Evolutionary conservation across 2,888 invertebrate genomes (phyloP), one percentile per base, ranked within the genome.

Genomic region (Xestia c-nigrum): DNA sequence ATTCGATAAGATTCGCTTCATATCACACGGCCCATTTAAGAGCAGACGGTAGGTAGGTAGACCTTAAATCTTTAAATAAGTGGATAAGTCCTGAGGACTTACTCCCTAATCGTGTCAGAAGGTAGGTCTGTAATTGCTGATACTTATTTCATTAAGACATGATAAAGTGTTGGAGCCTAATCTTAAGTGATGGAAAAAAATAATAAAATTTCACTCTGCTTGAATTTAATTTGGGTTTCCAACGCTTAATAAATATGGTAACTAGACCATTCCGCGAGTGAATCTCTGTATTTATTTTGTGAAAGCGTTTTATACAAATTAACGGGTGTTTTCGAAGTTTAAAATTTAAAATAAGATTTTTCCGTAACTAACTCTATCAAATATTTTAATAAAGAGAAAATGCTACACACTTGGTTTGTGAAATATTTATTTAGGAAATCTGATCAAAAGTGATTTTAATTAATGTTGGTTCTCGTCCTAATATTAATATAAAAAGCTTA

Each of bases 201-300:
- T 70, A 52, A 46, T 52, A 52, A 61, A 61, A 52, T 59, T 55
- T 43, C 7, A 24, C 38, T 70, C 38, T n/a, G n/a, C 72, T 77
- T 77, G 63, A 77, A 63, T 47, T 80, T 63, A 72, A 64, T 72
- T 77, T 80, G 38, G 21, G 61, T 63, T 71, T 63, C 52, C 52
- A 55, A 19, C 46, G 16, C 43, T 43, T 59, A 59, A 78, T 76
- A 69, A 76, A 78, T 78, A 46, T 52, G 79, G 31, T 69, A 79
- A 76, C 43, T 52, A 78, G 68, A 38, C 9, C 14, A 69, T 52
- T 76, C 59, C 4, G 46, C 38, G n/a, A 50, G 19, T 40, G 24
- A 76, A 59, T 21, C 59, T 16, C 14, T 6, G 43, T 67, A 12
- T 77, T 43, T 77, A 50, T 65, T 68, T 50, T 12, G 78, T 43